Conservation (phyloP, 1,140 invertebrate species). For the Drosophila murphyi region DNA sequence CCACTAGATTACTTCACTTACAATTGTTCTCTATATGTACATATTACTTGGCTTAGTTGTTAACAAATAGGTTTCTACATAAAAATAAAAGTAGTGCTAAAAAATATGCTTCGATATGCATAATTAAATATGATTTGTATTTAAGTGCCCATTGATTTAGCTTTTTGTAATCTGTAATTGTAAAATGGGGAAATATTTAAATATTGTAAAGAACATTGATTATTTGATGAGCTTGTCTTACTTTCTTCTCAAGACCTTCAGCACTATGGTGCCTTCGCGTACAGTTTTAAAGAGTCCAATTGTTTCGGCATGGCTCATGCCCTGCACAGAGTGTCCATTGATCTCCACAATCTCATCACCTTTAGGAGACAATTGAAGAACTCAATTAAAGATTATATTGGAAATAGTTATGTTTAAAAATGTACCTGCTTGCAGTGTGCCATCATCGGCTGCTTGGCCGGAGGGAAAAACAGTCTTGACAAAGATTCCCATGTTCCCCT, state of each 20-base stretch:
- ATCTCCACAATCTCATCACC: conserved; percentile 96
- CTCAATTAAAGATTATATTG: background rate
- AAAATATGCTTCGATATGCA: conserved; percentile 11
- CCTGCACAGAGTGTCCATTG: conserved; percentile 92
- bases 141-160: conserved; percentile 77
- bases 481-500: conserved; percentile 95
- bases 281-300: conserved; percentile 95
- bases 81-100: background rate
- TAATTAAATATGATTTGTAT: background rate
- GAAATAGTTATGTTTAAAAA: background rate
- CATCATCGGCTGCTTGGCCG: conserved; percentile 93
- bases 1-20: background rate
- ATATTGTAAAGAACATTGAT: background rate
- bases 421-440: conserved; percentile 93
- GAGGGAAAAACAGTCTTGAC: conserved; percentile 95
- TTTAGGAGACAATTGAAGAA: conserved; percentile 66
- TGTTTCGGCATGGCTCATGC: conserved; percentile 94
- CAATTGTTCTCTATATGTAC: conserved; percentile 13
- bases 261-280: conserved; percentile 92
- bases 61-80: conserved; percentile 11
- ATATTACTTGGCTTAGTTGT: conserved; percentile 37
- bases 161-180: conserved; percentile 70
- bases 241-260: conserved; percentile 92
- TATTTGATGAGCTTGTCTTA: conserved; percentile 48
- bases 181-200: background rate